Evolutionary conservation across 2,113 vertebrate species (phyloP).

Genomic region (Etia nguti): DNA sequence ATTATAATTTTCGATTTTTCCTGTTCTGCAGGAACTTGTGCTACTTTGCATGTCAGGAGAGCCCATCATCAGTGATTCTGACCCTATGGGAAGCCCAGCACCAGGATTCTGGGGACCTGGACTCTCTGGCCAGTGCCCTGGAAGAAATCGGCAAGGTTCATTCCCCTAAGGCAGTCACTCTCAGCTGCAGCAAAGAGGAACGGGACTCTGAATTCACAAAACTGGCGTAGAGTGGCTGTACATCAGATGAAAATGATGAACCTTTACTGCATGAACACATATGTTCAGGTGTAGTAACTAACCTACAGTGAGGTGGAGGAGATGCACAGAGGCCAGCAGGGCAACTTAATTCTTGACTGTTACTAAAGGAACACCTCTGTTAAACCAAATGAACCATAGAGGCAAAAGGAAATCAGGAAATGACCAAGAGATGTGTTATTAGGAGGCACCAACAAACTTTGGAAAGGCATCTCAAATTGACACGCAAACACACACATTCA

Average conservation of each 20-base stretch:
- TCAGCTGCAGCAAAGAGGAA: constrained; percentile 36
- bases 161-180: constrained; percentile 57
- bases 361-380: constrained; percentile 34
- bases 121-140: constrained; percentile 91
- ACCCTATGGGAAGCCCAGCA: constrained; percentile 96
- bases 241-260: constrained; percentile 12
- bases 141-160: constrained; percentile 92
- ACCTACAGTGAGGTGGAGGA: background rate
- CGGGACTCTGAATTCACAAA: constrained; percentile 56
- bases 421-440: background rate
- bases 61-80: constrained; percentile 93
- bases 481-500: background rate
- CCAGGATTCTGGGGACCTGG: constrained; percentile 89
- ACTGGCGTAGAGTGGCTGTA: constrained; percentile 27
- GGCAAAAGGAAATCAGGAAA: background rate
- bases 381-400: constrained; percentile 30
- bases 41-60: constrained; percentile 90
- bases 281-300: constrained; percentile 21
- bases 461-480: background rate
- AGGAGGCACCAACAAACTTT: background rate
- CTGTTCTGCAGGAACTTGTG: constrained; percentile 84
- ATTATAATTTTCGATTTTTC: background rate
- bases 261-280: constrained; percentile 50
- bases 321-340: background rate
- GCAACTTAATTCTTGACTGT: constrained; percentile 17